These are phyloP conservation scores for Aldrovandia affinis DNA, from an alignment of 2,797 vertebrate genomes.

Conservation along the genomic window DNA sequence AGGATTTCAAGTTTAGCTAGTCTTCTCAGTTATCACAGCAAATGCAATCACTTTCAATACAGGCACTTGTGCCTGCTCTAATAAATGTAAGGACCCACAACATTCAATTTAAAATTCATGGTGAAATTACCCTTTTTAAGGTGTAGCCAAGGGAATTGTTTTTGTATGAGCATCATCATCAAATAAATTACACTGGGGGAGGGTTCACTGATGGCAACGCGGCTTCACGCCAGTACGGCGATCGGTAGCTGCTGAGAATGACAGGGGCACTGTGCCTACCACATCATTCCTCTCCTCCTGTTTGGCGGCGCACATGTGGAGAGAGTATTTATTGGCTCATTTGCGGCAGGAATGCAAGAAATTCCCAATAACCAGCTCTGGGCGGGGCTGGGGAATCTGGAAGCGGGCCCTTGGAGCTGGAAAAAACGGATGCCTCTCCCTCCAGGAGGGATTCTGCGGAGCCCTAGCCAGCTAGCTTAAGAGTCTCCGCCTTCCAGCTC, in stretches of 20 bases:
- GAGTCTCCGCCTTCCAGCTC: constrained; percentile 67
- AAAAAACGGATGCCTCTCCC: constrained; percentile 58
- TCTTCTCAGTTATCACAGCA: no score
- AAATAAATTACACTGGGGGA: no score
- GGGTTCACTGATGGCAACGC: no score
- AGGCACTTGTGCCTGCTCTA: no score
- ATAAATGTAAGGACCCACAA: no score
- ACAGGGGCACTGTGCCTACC: constrained; percentile 78
- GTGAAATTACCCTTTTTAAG: no score
- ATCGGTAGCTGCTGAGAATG: constrained; percentile 72
- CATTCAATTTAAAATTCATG: no score
- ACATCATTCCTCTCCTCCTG: constrained; percentile 70
- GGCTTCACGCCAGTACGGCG: constrained; percentile 39
- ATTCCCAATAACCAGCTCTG: constrained; percentile 83
- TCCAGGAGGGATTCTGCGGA: constrained; percentile 55
- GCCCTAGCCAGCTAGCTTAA: constrained; percentile 74
- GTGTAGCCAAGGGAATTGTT: no score
- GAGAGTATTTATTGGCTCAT: constrained; percentile 91
- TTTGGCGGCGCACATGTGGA: constrained; percentile 84
- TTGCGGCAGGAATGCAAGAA: constrained; percentile 90
- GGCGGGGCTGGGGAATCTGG: constrained; percentile 73
- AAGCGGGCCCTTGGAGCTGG: constrained; percentile 69
- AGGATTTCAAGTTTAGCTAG: no score
- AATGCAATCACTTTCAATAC: no score
- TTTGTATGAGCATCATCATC: no score